Conservation (phyloP, 2,113 vertebrate genomes). For the Lepisosteus oculatus region DNA sequence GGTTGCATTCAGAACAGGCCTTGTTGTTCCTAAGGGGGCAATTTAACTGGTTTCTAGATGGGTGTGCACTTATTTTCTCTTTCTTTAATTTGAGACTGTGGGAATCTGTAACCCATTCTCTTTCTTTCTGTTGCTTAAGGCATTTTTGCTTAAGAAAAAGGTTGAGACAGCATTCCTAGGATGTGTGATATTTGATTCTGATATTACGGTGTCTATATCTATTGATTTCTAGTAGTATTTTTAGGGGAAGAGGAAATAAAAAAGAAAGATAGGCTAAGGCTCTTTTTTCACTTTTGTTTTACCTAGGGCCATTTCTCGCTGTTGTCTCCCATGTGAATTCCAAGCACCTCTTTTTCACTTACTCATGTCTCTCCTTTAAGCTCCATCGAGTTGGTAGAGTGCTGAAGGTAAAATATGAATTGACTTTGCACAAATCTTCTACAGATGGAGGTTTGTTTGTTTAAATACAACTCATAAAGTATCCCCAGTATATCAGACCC, state of each 20-base stretch:
- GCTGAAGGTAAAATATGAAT: constrained; percentile 4
- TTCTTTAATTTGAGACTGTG: constrained; percentile 15
- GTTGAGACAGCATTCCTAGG: constrained; percentile 41
- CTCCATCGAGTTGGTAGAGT: background rate
- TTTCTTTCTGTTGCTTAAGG: constrained; percentile 19
- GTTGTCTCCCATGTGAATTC: background rate
- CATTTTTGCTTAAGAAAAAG: constrained; percentile 38
- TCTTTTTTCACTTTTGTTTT: constrained; percentile 14
- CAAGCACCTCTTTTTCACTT: background rate
- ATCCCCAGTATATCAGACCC: too few species aligned
- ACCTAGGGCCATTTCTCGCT: constrained; percentile 4
- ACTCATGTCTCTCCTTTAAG: background rate
- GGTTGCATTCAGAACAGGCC: background rate
- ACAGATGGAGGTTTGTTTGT: background rate
- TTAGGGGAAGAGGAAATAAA: background rate
- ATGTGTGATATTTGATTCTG: constrained; percentile 48
- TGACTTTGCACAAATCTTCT: background rate
- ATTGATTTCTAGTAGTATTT: constrained; percentile 51
- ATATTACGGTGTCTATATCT: constrained; percentile 53
- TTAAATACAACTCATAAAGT: background rate
- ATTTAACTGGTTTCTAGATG: constrained; percentile 13
- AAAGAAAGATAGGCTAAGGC: background rate
- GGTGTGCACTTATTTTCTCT: background rate
- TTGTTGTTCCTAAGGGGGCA: background rate
- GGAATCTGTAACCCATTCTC: constrained; percentile 22